A percentile compares a stretch with the other conserved stretches of the same genome.
Evolutionary conservation across 53 echinoderm and acorn worm species (phyloP).

Genomic region (Stichopus horrens): DNA sequence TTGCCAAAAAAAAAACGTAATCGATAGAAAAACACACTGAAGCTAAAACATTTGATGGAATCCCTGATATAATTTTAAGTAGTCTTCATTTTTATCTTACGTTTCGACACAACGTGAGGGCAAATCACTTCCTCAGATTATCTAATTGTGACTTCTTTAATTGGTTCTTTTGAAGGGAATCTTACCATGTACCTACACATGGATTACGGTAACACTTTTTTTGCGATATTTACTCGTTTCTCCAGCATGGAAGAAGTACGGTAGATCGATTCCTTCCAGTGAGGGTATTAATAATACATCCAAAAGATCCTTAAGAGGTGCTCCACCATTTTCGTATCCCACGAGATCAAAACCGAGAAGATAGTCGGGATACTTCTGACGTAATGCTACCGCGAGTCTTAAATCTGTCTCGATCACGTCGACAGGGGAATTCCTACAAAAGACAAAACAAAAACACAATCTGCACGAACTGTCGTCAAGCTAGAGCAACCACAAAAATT

Average conservation of each 20-base stretch:
- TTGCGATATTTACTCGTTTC: constrained; percentile 67
- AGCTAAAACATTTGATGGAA: too few species aligned
- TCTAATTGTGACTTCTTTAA: too few species aligned
- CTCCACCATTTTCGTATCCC: constrained; percentile 69
- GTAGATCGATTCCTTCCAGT: constrained; percentile 51
- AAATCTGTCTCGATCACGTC: constrained; percentile 34
- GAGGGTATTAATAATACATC: constrained; percentile 62
- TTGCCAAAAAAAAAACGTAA: too few species aligned
- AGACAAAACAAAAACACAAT: neutral
- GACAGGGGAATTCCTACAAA: neutral
- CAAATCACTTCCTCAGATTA: too few species aligned
- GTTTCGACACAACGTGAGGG: too few species aligned
- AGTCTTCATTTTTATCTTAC: too few species aligned
- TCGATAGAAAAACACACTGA: too few species aligned
- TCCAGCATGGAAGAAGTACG: constrained; percentile 94
- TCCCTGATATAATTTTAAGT: too few species aligned
- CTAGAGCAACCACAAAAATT: too few species aligned
- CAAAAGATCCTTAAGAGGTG: constrained; percentile 64
- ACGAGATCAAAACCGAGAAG: constrained; percentile 82
- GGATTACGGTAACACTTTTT: neutral
- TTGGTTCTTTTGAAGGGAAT: too few species aligned
- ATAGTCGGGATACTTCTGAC: constrained; percentile 69
- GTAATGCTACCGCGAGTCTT: constrained; percentile 43
- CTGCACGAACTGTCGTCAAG: too few species aligned
- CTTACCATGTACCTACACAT: too few species aligned